Base-by-base conservation (phyloP, 2,888 invertebrate genomes). In the Hemithea aestivaria region DNA sequence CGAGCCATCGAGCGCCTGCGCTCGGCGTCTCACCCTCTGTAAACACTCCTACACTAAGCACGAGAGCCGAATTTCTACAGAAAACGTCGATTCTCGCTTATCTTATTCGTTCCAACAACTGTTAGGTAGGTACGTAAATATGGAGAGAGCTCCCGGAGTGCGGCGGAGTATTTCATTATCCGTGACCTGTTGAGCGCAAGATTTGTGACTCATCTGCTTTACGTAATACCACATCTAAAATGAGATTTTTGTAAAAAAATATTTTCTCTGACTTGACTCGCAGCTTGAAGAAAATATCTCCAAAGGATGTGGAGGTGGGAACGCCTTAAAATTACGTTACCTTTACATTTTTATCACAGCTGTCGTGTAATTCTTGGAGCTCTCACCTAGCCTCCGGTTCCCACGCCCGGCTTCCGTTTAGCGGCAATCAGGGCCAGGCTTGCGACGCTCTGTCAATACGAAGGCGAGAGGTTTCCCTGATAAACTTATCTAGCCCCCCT, bases 401-500 rank as follows among this genome's bases (percentile, higher is more conserved):
- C 63, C 71, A 74, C 75, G 72, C 69, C 66, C 63, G 63, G 69
- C 77, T 84, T 82, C 76, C 79, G 79, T 72, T 82, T 73, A 78
- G 62, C 76, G 77, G 79, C 83, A 87, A 85, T 84, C 83, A 84
- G 77, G 73, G 72, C 72, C 74, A 66, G 65, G 71, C 75, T 68
- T 73, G 76, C 84, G 81, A 76, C 75, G 83, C 73, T 82, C 78
- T 82, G 84, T 85, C 85, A 85, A 85, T 85, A 85, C 74, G 72
- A 71, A 77, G 77, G 74, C 81, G 81, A 84, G 80, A 82, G 83
- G 81, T 81, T 82, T 79, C 75, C 70, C 76, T 83, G 85, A 85
- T 85, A 85, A 85, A 85, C 81, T 85, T 85, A 85, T 84, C 81
- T 80, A 63, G 61, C 65, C 64, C 62, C 62, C 54, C 49, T 51